A percentile compares a stretch with the other conserved stretches of the same genome.
phyloP scores from a whole-genome alignment of 2,113 vertebrate species.

The Sinocyclocheilus grahami region DNA sequence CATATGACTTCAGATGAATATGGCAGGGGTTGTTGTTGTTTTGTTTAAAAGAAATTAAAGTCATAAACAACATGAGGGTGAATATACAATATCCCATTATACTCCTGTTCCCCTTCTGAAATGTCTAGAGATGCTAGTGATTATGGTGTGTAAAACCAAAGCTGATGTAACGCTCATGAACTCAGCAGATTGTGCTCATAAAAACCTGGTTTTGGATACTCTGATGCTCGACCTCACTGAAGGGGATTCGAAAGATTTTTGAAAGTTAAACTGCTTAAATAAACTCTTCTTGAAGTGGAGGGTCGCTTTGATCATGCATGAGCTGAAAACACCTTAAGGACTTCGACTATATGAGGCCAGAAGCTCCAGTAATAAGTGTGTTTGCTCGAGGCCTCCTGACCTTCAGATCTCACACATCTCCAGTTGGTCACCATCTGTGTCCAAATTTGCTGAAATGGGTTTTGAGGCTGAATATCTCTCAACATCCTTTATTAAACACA shows the following conservation, averaged over 20 bases:
- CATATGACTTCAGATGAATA: background rate
- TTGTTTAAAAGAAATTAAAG: background rate
- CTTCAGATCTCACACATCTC: background rate
- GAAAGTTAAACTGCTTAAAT: conserved; percentile 6
- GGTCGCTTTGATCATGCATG: background rate
- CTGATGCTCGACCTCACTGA: background rate
- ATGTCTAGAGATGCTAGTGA: background rate
- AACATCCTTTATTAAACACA: background rate
- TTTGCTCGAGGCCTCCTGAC: conserved; percentile 4
- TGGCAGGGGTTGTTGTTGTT: background rate
- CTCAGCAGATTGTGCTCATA: background rate
- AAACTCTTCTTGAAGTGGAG: background rate
- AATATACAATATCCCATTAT: background rate
- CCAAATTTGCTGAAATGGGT: background rate
- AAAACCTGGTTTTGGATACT: background rate
- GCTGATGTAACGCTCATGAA: background rate
- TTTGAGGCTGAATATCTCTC: background rate
- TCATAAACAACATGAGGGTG: background rate
- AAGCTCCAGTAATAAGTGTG: background rate
- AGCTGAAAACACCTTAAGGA: conserved; percentile 2
- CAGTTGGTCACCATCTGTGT: conserved; percentile 16
- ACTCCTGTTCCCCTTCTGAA: background rate
- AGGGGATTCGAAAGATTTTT: background rate
- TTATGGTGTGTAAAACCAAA: background rate
- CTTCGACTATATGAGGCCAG: background rate